These are phyloP conservation scores for Thecocarcelia acutangulata DNA, from an alignment of 2,888 invertebrate species.

Conservation along the genomic window DNA sequence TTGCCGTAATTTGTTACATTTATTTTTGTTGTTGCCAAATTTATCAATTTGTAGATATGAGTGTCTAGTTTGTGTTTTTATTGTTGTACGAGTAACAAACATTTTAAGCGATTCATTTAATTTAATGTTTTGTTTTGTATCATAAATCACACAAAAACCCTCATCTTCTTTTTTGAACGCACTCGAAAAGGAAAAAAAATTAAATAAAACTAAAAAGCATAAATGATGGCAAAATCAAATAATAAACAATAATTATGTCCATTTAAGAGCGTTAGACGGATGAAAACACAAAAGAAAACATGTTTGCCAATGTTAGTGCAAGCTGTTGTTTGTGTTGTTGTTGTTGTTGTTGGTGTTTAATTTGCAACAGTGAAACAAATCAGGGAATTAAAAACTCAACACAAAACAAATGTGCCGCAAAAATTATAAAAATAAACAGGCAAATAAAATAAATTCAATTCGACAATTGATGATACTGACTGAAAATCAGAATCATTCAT, in stretches of 20 bases:
- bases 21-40: background rate
- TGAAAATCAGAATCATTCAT: slow-evolving; percentile 7
- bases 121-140: slow-evolving; percentile 55
- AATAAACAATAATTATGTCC: slow-evolving; percentile 68
- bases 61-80: background rate
- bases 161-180: slow-evolving; percentile 44
- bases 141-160: slow-evolving; percentile 64
- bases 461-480: slow-evolving; percentile 52
- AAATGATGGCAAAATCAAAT: slow-evolving; percentile 65
- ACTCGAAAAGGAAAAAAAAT: slow-evolving; percentile 22
- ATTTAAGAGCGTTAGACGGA: slow-evolving; percentile 46
- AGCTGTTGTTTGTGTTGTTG: background rate
- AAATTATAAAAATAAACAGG: slow-evolving; percentile 52
- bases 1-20: background rate
- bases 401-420: slow-evolving; percentile 52
- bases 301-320: background rate
- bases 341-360: slow-evolving; percentile 19
- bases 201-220: slow-evolving; percentile 53
- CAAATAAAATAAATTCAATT: slow-evolving; percentile 59
- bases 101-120: slow-evolving; percentile 38
- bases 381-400: slow-evolving; percentile 15
- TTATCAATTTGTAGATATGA: slow-evolving; percentile 27
- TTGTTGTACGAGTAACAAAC: slow-evolving; percentile 17
- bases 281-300: slow-evolving; percentile 15
- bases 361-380: slow-evolving; percentile 59